Base-by-base conservation (phyloP, 2,797 vertebrate species). In the Amphiprion clarkii region DNA sequence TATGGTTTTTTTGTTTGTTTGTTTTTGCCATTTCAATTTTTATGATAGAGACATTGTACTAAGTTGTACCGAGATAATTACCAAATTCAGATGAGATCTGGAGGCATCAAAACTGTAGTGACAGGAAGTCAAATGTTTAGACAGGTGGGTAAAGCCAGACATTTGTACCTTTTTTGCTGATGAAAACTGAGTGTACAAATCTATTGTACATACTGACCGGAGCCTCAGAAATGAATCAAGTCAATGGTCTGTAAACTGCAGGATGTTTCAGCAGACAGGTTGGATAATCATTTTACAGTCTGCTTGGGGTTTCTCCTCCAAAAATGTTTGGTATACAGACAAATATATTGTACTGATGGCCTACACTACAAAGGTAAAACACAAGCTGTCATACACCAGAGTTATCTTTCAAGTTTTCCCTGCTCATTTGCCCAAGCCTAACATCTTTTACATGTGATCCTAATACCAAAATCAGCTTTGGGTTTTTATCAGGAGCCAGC, bases 381-480 rank as follows among this genome's bases (percentile, higher is more conserved):
- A 33, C 31, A 33, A 46, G 16, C 23, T 23, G 23, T 23, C 23
- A 23, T 23, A 23, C 23, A 23, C 2, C n/a, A n/a, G n/a, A 23
- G 23, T 23, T 46, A 46, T 46, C 42, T 10, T 11, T 53, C 19
- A 1, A 16, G 21, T 63, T 54, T 40, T 6, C 16, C 3, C 48
- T 49, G 12, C 17, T 54, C 8, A 48, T 53, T 60, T 68, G 5
- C 14, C 10, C 1, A 17, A 16, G 2, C 9, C 52, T 17, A 49
- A 39, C 4, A 33, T 48, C 27, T 54, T 49, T 48, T 17, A 13
- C 27, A 23, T 31, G 17, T 40, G 53, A 51, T 59, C 21, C 1
- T 56, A n/a, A 58, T 67, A 13, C 19, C 33, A 78, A 19, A 52
- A 72, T 86, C 60, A 71, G 65, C 29, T 55, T 76, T 71, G 36